These are phyloP conservation scores for Serilophus lunatus DNA, from an alignment of 2,113 vertebrate genomes.

Conservation along the genomic window DNA sequence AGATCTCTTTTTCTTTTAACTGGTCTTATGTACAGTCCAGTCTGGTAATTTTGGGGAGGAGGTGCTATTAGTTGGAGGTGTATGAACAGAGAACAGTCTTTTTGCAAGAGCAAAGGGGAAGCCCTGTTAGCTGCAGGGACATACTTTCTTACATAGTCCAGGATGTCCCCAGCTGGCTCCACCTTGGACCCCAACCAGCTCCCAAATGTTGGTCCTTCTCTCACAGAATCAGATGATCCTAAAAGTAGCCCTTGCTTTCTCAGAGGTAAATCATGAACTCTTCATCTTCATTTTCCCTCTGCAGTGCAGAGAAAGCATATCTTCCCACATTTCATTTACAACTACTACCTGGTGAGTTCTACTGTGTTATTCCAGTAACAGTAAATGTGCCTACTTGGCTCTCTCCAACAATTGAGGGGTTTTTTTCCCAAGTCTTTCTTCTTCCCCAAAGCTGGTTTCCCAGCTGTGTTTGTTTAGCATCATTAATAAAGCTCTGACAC, in stretches of 20 bases:
- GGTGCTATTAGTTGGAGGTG: not conserved
- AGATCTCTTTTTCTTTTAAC: not conserved
- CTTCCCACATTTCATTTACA: not conserved
- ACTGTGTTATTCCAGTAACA: not conserved
- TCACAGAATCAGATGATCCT: rapidly evolving
- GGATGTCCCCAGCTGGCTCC: not conserved
- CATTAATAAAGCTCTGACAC: not conserved
- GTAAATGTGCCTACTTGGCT: not conserved
- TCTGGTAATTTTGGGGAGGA: not conserved
- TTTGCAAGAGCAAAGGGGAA: not conserved
- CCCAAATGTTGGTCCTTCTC: not conserved
- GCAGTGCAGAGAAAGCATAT: not conserved
- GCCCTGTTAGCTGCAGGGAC: not conserved
- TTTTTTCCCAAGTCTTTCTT: not conserved
- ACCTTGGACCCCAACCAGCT: not conserved
- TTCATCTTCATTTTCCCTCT: not conserved
- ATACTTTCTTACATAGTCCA: not conserved
- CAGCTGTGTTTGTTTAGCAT: constrained; percentile 22
- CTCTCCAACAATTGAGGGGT: not conserved
- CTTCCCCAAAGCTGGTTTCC: not conserved
- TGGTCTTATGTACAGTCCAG: not conserved
- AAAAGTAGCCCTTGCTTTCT: not conserved
- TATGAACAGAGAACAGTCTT: not conserved
- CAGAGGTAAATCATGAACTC: not conserved
- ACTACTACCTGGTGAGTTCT: not conserved